Evolutionary conservation across 1,140 invertebrate genomes (phyloP).

Genomic region (Lysiphlebus fabarum): DNA sequence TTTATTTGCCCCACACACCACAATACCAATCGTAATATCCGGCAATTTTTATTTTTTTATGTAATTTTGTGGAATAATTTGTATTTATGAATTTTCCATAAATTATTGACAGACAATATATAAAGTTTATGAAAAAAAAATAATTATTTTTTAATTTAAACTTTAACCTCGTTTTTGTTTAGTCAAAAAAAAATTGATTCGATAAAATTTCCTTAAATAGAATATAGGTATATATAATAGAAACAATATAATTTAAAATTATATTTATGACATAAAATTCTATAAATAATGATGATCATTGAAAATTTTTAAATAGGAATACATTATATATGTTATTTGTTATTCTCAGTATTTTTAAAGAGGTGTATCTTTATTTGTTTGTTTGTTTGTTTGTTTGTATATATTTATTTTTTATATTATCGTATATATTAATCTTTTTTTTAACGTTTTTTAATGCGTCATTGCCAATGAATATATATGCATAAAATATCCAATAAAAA

Average conservation of each 20-base stretch:
- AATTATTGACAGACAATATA: not conserved
- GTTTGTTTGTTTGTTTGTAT: too few relatives aligned
- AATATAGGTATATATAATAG: slow-evolving; percentile 1
- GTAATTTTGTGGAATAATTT: slow-evolving; percentile 6
- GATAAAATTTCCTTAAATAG: slow-evolving; percentile 1
- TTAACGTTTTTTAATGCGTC: not conserved
- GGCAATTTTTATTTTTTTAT: slow-evolving; percentile 9
- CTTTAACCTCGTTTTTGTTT: not conserved
- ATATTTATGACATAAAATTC: too few relatives aligned
- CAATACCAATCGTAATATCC: slow-evolving; percentile 24
- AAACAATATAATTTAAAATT: not conserved
- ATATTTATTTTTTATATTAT: too few relatives aligned
- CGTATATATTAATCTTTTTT: not conserved
- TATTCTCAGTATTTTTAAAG: too few relatives aligned
- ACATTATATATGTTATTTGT: too few relatives aligned
- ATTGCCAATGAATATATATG: slow-evolving; percentile 8
- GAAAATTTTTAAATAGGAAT: too few relatives aligned
- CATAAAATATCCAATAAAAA: not conserved
- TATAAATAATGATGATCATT: too few relatives aligned
- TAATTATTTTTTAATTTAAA: slow-evolving; percentile 1
- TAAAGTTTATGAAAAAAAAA: not conserved
- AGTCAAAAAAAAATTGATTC: too few relatives aligned
- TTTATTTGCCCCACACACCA: slow-evolving; percentile 8
- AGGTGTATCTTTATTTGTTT: too few relatives aligned
- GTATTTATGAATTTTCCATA: slow-evolving; percentile 12